Conservation (phyloP, 2,113 vertebrate species). For the Brachyhypopomus gauderio region DNA sequence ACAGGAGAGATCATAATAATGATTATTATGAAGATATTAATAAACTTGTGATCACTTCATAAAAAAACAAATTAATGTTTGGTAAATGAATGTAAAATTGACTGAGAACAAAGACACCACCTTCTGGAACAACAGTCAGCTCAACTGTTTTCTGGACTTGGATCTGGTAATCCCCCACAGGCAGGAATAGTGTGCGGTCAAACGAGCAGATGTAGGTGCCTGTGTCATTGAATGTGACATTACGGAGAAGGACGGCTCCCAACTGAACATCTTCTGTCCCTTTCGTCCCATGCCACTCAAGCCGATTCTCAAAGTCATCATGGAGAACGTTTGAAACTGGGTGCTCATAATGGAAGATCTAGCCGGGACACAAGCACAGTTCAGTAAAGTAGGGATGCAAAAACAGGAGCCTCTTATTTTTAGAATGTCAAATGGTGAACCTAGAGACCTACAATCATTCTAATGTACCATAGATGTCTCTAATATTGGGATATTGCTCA, state of each 20-base stretch:
- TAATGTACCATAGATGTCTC: too few relatives aligned
- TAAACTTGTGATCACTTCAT: too few relatives aligned
- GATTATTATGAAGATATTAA: too few relatives aligned
- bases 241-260: constrained; percentile 77
- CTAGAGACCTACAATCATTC: too few relatives aligned
- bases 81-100: too few relatives aligned
- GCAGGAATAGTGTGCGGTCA: constrained; percentile 76
- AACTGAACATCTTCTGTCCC: constrained; percentile 77
- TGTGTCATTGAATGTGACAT: constrained; percentile 80
- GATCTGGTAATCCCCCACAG: constrained; percentile 60
- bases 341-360: constrained; percentile 83
- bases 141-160: constrained; percentile 79
- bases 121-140: constrained; percentile 78
- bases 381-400: background rate
- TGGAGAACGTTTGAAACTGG: constrained; percentile 67
- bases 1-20: too few relatives aligned
- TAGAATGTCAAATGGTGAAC: too few relatives aligned
- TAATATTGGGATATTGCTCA: too few relatives aligned
- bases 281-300: constrained; percentile 81
- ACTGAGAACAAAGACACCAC: constrained; percentile 56
- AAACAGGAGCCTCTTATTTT: background rate
- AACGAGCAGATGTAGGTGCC: constrained; percentile 83
- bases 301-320: constrained; percentile 69
- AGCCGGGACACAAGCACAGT: background rate
- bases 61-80: too few relatives aligned